Conservation (phyloP, 2,113 vertebrate genomes). For the Notarius lentiginosus region DNA sequence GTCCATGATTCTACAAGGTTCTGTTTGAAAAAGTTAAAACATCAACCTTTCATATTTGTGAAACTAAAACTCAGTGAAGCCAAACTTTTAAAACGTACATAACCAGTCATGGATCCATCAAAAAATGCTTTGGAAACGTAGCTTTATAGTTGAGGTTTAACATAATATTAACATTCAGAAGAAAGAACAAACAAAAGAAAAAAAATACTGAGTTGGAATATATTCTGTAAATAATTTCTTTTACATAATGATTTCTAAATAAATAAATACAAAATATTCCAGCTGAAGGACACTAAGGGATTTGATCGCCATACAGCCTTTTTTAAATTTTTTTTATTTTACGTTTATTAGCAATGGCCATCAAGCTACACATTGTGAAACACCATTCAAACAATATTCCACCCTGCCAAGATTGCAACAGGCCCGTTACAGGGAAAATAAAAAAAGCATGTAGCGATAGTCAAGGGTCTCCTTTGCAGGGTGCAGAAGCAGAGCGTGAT, state of each 20-base stretch:
- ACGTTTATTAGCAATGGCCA: background rate
- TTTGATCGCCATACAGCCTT: constrained; percentile 51
- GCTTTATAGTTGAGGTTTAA: constrained; percentile 70
- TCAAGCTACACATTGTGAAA: constrained; percentile 51
- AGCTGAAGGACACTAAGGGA: constrained; percentile 61
- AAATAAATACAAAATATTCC: constrained; percentile 73
- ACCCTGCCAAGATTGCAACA: constrained; percentile 61
- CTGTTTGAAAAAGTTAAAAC: background rate
- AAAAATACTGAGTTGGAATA: constrained; percentile 71
- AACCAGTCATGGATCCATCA: constrained; percentile 44
- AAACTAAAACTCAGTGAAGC: background rate
- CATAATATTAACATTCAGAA: constrained; percentile 47
- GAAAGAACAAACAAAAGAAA: constrained; percentile 47
- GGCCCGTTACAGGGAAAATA: constrained; percentile 62
- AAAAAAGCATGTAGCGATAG: constrained; percentile 14
- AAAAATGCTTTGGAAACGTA: constrained; percentile 71
- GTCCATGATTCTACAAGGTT: background rate
- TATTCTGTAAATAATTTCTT: constrained; percentile 60
- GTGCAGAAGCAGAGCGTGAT: background rate
- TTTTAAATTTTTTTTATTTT: constrained; percentile 52
- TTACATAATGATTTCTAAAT: constrained; percentile 75
- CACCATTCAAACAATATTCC: constrained; percentile 53
- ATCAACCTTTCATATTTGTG: too few species aligned
- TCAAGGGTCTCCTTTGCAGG: background rate
- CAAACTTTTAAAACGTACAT: constrained; percentile 10